phyloP scores from a whole-genome alignment of 2,113 vertebrate genomes.

The Anolis sagrei region DNA sequence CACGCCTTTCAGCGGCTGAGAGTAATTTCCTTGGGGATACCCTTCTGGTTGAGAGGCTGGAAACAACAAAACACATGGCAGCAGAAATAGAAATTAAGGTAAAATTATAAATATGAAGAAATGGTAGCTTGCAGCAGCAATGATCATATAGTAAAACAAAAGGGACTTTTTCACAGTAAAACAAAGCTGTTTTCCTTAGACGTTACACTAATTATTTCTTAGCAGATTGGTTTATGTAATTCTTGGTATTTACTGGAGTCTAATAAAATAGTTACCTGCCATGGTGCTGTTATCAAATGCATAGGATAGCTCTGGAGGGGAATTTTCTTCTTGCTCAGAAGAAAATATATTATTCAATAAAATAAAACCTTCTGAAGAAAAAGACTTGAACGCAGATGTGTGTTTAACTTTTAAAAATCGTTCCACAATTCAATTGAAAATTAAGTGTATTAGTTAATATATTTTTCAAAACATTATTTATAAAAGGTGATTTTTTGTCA shows the following conservation, averaged over 20 bases:
- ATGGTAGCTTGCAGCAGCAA: slow-evolving; percentile 19
- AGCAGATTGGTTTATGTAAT: neutral
- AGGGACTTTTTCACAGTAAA: slow-evolving; percentile 28
- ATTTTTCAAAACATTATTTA: neutral
- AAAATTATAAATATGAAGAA: slow-evolving; percentile 36
- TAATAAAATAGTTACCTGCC: neutral
- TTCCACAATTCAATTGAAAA: neutral
- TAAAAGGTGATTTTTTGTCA: neutral
- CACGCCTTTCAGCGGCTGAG: slow-evolving; percentile 76
- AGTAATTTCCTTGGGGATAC: slow-evolving; percentile 80
- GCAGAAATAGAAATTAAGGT: slow-evolving; percentile 84
- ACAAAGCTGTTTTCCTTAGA: neutral
- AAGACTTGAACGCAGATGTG: neutral
- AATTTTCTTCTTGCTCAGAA: neutral
- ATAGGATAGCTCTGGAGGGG: neutral
- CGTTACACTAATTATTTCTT: neutral
- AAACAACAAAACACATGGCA: slow-evolving; percentile 81
- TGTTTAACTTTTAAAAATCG: neutral
- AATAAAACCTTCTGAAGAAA: slow-evolving; percentile 23
- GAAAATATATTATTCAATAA: slow-evolving; percentile 28
- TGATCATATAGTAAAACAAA: neutral
- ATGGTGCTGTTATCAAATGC: neutral
- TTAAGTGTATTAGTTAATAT: neutral
- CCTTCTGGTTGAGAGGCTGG: slow-evolving; percentile 81
- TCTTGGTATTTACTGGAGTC: neutral